Evolutionary conservation across 2,797 vertebrate genomes (phyloP).

Genomic region (Muraenolepis orangiensis): DNA sequence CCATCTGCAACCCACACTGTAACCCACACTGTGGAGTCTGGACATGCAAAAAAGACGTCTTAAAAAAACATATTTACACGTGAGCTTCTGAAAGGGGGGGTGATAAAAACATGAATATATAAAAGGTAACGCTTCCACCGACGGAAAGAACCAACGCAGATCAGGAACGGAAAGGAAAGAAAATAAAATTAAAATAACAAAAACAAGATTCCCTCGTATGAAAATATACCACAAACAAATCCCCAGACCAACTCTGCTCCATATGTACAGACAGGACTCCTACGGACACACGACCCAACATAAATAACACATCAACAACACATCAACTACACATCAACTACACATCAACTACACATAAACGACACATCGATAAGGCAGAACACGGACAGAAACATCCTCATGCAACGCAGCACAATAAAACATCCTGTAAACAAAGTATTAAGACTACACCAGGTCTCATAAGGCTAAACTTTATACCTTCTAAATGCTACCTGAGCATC

Average conservation of each 20-base stretch:
- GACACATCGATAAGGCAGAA: conserved; percentile 74
- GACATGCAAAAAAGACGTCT: conserved; percentile 70
- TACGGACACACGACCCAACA: no score
- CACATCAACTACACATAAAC: conserved; percentile 58
- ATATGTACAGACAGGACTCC: conserved; percentile 48
- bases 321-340: conserved; percentile 56
- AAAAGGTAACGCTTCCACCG: conserved; percentile 58
- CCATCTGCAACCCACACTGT: conserved; percentile 49
- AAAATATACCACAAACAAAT: conserved; percentile 61
- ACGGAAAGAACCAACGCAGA: conserved; percentile 59
- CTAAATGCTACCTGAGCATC: conserved; percentile 51
- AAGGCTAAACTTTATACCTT: conserved; percentile 73
- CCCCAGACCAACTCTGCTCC: conserved; percentile 43
- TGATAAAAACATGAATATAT: conserved; percentile 71
- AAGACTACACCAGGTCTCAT: conserved; percentile 76
- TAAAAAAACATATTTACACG: conserved; percentile 74
- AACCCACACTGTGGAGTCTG: conserved; percentile 48
- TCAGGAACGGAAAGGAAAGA: conserved; percentile 46
- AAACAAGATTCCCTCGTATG: conserved; percentile 45
- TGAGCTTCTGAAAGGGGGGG: conserved; percentile 59
- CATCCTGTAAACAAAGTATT: conserved; percentile 76
- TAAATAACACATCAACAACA: conserved; percentile 47
- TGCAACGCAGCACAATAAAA: conserved; percentile 73
- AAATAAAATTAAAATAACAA: conserved; percentile 1
- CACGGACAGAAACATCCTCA: conserved; percentile 65